Evolutionary conservation across 2,888 invertebrate genomes (phyloP).

Genomic region (Dromius quadrimaculatus): DNA sequence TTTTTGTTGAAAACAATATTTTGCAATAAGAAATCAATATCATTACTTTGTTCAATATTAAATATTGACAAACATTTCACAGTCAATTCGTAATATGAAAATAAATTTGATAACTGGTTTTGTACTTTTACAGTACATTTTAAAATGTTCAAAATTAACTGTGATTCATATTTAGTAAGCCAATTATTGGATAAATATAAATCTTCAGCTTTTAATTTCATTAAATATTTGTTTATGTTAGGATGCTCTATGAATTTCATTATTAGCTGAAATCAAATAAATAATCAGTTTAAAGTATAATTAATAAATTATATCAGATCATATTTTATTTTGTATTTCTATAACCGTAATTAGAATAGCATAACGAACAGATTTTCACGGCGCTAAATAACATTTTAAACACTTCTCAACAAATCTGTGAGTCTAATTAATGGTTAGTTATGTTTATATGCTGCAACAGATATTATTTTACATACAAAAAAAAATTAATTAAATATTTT

Average conservation of each 20-base stretch:
- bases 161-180: slow-evolving; percentile 75
- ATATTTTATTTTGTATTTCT: no score
- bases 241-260: slow-evolving; percentile 64
- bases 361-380: no score
- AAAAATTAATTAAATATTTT: no score
- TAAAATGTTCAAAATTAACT: slow-evolving; percentile 69
- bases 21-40: slow-evolving; percentile 71
- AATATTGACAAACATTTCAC: slow-evolving; percentile 74
- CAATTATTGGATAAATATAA: slow-evolving; percentile 70
- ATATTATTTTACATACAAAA: no score
- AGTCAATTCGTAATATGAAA: slow-evolving; percentile 69
- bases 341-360: no score
- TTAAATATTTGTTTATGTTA: slow-evolving; percentile 49
- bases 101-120: slow-evolving; percentile 67
- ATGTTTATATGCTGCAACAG: no score
- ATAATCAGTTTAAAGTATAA: slow-evolving; percentile 6
- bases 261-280: slow-evolving; percentile 61
- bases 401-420: no score
- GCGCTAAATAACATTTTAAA: no score
- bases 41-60: slow-evolving; percentile 71
- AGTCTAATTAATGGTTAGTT: no score
- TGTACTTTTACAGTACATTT: slow-evolving; percentile 64
- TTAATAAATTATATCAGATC: neutral
- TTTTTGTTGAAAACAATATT: slow-evolving; percentile 73
- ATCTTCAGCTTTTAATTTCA: slow-evolving; percentile 56